Evolutionary conservation across 2,113 vertebrate species (phyloP), one percentile per base, ranked within the genome.

Genomic region (Antechinus stuartii): DNA sequence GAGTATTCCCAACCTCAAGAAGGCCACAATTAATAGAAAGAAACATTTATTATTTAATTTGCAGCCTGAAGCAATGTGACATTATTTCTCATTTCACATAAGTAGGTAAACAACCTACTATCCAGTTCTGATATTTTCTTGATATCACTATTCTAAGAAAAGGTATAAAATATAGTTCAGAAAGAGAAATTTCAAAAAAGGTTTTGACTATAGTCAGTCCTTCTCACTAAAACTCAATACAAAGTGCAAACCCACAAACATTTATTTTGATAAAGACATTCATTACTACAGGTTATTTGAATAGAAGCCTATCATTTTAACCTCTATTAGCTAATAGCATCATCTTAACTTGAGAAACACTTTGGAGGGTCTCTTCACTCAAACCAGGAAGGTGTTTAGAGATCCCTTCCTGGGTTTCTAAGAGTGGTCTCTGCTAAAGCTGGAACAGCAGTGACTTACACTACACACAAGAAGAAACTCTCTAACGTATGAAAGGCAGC

Each of bases 401-500:
- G 52, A 42, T 27, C 2, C 61, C 47, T 95, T 94, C 55, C 94
- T 94, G 54, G 54, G 95, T 95, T 57, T 96, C 93, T 90, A 96
- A 96, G 93, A 95, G 76, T 68, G 57, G 35, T 96, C 96, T 89
- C 92, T 92, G 47, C 92, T 84, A 84, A 84, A 42, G 7, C 68
- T 95, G 0, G 52, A 95, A 90, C 27, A 96, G 47, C 52, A 92
- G 19, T 94, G 92, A 94, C 95, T 97, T 94, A 97, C 97, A 97
- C 96, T 97, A 97, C 96, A 91, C 23, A 90, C 46, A 92, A 7
- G 19, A 96, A 97, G 92, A 96, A 92, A 35, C 90, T 92, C 0
- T 92, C 4, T 35, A 95, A 95, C 96, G 97, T 97, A 96, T 98
- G 98, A 95, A 57, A 92, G 93, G 92, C 53, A 76, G 90, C 76